Conservation (phyloP, 2,888 invertebrate species). For the Pediacus dermestoides region DNA sequence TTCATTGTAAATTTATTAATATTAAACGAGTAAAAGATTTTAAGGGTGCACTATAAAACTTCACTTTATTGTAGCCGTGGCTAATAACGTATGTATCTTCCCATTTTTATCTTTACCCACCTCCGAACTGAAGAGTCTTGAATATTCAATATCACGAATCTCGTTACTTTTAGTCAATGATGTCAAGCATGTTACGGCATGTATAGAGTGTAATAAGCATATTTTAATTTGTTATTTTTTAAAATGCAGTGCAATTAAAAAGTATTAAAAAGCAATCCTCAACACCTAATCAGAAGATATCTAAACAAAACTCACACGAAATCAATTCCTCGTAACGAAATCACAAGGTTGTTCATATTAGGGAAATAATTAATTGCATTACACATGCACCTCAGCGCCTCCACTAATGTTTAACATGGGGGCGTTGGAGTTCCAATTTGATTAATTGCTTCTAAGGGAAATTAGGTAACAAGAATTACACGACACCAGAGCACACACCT, state of each 20-base stretch:
- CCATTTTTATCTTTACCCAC: not conserved
- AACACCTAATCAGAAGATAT: too few relatives aligned
- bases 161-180: constrained; percentile 1
- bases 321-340: too few relatives aligned
- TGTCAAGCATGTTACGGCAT: constrained; percentile 2
- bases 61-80: not conserved
- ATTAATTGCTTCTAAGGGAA: constrained; percentile 13
- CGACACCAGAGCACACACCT: too few relatives aligned
- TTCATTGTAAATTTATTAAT: too few relatives aligned
- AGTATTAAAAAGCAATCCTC: too few relatives aligned
- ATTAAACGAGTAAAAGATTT: too few relatives aligned
- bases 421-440: constrained; percentile 9
- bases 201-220: too few relatives aligned
- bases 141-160: constrained; percentile 2
- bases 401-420: constrained; percentile 7
- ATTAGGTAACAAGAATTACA: too few relatives aligned
- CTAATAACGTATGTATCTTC: constrained; percentile 1
- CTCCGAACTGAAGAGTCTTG: not conserved
- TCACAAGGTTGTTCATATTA: too few relatives aligned
- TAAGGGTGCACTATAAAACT: not conserved
- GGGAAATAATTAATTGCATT: constrained; percentile 6
- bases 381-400: constrained; percentile 4
- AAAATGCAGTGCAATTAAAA: too few relatives aligned
- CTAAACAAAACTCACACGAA: too few relatives aligned
- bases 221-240: too few relatives aligned